Evolutionary conservation across 92 coral and sea anemone species (phyloP), one percentile per base, ranked within the genome.

Genomic region (Diadumene lineata): DNA sequence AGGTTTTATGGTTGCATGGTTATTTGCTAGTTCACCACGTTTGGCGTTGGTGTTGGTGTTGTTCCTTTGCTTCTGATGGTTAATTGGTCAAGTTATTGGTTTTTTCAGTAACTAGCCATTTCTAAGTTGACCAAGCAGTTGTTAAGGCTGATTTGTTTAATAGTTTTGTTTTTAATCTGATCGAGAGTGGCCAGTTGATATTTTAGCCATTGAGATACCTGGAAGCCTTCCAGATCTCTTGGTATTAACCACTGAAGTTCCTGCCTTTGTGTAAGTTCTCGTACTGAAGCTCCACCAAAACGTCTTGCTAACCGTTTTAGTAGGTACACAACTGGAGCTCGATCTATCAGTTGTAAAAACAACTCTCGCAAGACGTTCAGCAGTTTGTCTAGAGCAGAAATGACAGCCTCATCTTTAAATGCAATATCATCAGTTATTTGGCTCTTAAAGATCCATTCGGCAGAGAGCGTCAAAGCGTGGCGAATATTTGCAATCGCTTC

Each of bases 221-320:
- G 55, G 33, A 28, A 29, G 1, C 50, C 33, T 17, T 56, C 27
- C 17, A 56, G 27, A 50, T 85, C 90, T 7, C 68, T 72, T 16
- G 92, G 92, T n/a, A 86, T 78, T 68, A 90, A 71, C 96, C 96
- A 90, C 58, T 83, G 74, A 18, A 79, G 53, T 11, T 80, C 89
- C 31, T 55, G 82, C 22, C 60, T 72, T 51, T 63, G 78, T 7
- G 86, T 74, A 69, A 86, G 64, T 60, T 30, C 43, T 26, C 75
- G 68, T 46, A 90, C 78, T 34, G 82, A 81, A n/a, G 85, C 82
- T 43, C 70, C 86, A 68, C 96, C 96, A 77, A 63, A 83, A 31
- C 84, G 81, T 38, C 96, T 71, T 33, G 79, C 86, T 66, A 90
- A 72, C 73, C 87, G 96, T 57, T 87, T 90, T 65, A 87, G 69